Conservation (phyloP, 2,888 invertebrate species). For the Tipula helvola region DNA sequence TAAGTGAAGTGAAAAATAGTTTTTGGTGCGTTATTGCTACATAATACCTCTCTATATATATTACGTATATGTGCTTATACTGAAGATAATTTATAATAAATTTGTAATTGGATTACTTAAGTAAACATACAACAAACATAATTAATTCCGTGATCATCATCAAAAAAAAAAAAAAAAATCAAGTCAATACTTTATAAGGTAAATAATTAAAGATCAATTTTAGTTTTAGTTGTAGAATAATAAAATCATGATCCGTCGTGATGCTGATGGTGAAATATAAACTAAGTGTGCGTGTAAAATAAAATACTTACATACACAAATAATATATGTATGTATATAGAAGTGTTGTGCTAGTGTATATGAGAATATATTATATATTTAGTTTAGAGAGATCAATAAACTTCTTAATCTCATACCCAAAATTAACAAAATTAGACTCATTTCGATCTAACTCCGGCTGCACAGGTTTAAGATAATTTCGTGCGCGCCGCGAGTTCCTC, state of each 20-base stretch:
- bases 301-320: too few relatives aligned
- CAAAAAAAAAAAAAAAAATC: background rate
- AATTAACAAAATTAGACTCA: background rate
- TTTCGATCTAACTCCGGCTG: background rate
- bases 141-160: background rate
- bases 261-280: background rate
- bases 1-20: background rate
- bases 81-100: background rate
- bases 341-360: background rate
- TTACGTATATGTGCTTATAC: background rate
- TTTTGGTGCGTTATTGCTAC: background rate
- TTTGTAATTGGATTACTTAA: background rate
- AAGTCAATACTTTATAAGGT: background rate
- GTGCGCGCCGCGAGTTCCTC: background rate
- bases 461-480: background rate
- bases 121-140: background rate
- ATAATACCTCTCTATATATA: background rate
- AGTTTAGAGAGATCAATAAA: background rate
- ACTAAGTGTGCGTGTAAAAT: background rate
- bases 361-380: too few relatives aligned
- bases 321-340: background rate
- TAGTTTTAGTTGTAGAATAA: background rate
- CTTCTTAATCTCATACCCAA: background rate
- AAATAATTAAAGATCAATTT: background rate
- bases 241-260: background rate